Evolutionary conservation across 2,113 vertebrate genomes (phyloP).

Genomic region (Cranoglanis bouderius): DNA sequence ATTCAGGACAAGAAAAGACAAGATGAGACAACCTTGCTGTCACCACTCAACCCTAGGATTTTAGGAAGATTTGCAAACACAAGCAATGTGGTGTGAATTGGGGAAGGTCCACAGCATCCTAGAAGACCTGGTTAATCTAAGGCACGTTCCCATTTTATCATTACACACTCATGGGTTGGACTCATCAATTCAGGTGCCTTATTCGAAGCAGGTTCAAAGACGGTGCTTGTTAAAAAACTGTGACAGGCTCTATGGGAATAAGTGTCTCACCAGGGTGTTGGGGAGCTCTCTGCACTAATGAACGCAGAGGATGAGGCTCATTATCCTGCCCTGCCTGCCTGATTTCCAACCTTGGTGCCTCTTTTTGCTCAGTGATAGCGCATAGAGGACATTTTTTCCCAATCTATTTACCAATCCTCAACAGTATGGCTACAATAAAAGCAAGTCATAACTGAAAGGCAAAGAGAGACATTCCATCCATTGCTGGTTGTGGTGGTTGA

Average conservation of each 20-base stretch:
- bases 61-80: slow-evolving; percentile 60
- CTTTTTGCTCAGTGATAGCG: slow-evolving; percentile 34
- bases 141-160: slow-evolving; percentile 64
- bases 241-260: slow-evolving; percentile 68
- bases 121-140: slow-evolving; percentile 60
- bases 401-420: slow-evolving; percentile 31
- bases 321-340: slow-evolving; percentile 63
- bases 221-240: slow-evolving; percentile 74
- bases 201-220: slow-evolving; percentile 62
- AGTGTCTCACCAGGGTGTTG: slow-evolving; percentile 61
- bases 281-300: slow-evolving; percentile 73
- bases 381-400: slow-evolving; percentile 28
- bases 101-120: slow-evolving; percentile 53
- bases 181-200: slow-evolving; percentile 70
- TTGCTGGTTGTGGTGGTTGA: background rate
- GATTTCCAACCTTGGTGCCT: slow-evolving; percentile 51
- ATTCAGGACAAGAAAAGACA: slow-evolving; percentile 12
- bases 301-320: slow-evolving; percentile 72
- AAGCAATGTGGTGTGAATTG: slow-evolving; percentile 51
- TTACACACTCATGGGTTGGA: slow-evolving; percentile 63
- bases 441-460: background rate
- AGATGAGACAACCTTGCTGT: background rate
- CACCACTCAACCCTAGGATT: slow-evolving; percentile 56
- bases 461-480: background rate
- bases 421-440: background rate